Base-by-base conservation (phyloP, 1,140 invertebrate species). In the Dendrolimus kikuchii region DNA sequence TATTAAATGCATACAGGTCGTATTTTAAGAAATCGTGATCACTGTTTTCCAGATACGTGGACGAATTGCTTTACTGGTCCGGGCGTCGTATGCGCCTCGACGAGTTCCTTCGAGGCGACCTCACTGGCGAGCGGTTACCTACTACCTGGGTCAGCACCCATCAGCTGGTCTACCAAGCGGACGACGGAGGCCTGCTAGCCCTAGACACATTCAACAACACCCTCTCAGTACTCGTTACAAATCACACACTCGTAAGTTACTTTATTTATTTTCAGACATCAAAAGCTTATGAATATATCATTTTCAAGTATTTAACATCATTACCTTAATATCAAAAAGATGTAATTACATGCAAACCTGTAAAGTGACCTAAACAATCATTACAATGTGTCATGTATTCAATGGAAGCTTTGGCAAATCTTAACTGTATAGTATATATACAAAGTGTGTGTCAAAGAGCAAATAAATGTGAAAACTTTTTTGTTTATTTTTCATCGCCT, bases 31-130 rank as follows among this genome's bases (percentile, higher is more conserved):
- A 23, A 23, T 23, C 23, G 3, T 23, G 23, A 23, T 23, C 23
- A 23, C 23, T 23, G 23, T 23, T 23, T 41, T 51, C 41, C 68
- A 92, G 92, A 68, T 95, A 95, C 90, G 94, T 95, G 67, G 94
- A 95, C 88, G 94, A 95, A 81, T 89, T 95, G 60, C 87, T 95
- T 46, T 95, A 95, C 81, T 95, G 93, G 93, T 94, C 92, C 62
- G 94, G 94, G 55, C 90, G 91, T 59, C 91, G 94, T 51, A 93
- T 95, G 90, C 91, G 92, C 51, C 88, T 95, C 59, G 93, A 95
- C 81, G 93, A 95, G 88, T 94, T 93, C 78, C 89, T 94, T 66
- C 90, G 92, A 71, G 93, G 92, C 65, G 92, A 95, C 68, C 87
- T 95, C 68, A 91, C 90, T 58, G 93, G 92, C 38, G 90, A 90